Evolutionary conservation across 2,888 invertebrate genomes (phyloP), one percentile per base, ranked within the genome.

Genomic region (Achlya flavicornis): DNA sequence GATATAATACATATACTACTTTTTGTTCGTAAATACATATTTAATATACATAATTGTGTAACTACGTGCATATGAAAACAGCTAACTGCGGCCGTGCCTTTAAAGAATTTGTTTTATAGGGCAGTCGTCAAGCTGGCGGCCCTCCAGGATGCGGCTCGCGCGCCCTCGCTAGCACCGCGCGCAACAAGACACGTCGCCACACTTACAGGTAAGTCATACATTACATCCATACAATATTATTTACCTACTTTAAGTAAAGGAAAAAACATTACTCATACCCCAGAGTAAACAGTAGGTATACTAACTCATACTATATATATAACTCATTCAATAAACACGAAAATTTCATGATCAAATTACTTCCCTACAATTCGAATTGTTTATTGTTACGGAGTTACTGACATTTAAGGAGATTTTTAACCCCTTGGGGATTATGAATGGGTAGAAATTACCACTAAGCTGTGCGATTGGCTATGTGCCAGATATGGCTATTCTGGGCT

Each of bases 71-170:
- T 43, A 43, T 43, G 12, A 35, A 35, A 35, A 35, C 7, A 35
- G 38, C 0, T 10, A 10, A 8, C 10, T 0, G 7, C 7, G 35
- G 7, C 10, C 10, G 43, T 14, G 43, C 43, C 3, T 43, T 14
- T 43, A 61, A 65, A 61, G 48, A 35, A 62, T 57, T 61, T 62
- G 67, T 64, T 81, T 82, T 80, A 61, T 77, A 92, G 92, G 88
- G 83, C 86, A 90, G 83, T 82, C 95, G 95, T 96, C 95, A 95
- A 96, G 95, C 96, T 96, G 96, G 96, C 96, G 95, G 95, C 96
- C 96, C 95, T 95, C 93, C 95, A 95, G 95, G 96, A 96, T 95
- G 95, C 89, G 94, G 95, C 95, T 95, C 95, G 95, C 94, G 95
- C 95, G 94, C 94, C 95, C 95, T 95, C 96, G 95, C 93, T 91